Percentiles rank a stretch among this genome's conserved stretches.
phyloP scores from a whole-genome alignment of 2,797 vertebrate species.

The Pseudochaenichthys georgianus region DNA sequence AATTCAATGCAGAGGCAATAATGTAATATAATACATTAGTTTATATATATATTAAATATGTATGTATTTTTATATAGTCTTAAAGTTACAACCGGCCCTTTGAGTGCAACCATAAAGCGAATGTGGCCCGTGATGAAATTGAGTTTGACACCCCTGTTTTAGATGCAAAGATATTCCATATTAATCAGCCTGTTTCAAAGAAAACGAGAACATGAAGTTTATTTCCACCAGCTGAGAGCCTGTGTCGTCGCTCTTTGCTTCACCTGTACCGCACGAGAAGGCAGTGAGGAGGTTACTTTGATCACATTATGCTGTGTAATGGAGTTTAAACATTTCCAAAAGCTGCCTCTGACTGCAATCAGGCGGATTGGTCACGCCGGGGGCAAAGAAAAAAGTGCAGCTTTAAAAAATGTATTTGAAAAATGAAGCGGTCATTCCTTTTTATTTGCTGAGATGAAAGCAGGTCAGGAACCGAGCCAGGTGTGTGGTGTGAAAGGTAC shows the following conservation, averaged over 20 bases:
- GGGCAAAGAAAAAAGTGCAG: neutral
- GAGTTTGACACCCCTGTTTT: neutral
- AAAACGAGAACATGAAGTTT: constrained; percentile 13
- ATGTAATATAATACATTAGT: too few relatives aligned
- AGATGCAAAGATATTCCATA: constrained; percentile 13
- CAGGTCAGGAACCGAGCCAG: constrained; percentile 64
- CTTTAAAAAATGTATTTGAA: constrained; percentile 11
- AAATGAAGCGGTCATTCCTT: neutral
- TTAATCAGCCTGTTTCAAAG: constrained; percentile 27
- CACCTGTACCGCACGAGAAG: constrained; percentile 23
- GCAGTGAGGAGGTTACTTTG: constrained; percentile 11
- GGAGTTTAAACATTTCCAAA: constrained; percentile 6
- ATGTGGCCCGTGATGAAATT: too few relatives aligned
- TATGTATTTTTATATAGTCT: too few relatives aligned
- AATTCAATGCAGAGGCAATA: too few relatives aligned
- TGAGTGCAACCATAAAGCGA: too few relatives aligned
- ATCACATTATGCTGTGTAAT: constrained; percentile 18
- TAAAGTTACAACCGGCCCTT: too few relatives aligned
- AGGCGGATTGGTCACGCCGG: neutral
- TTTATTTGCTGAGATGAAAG: constrained; percentile 43
- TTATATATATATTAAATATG: too few relatives aligned
- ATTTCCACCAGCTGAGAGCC: constrained; percentile 23
- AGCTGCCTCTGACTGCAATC: constrained; percentile 3
- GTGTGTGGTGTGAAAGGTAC: constrained; percentile 51
- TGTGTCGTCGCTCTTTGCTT: constrained; percentile 20